phyloP scores from a whole-genome alignment of 2,113 vertebrate genomes.

The Entelurus aequoreus region DNA sequence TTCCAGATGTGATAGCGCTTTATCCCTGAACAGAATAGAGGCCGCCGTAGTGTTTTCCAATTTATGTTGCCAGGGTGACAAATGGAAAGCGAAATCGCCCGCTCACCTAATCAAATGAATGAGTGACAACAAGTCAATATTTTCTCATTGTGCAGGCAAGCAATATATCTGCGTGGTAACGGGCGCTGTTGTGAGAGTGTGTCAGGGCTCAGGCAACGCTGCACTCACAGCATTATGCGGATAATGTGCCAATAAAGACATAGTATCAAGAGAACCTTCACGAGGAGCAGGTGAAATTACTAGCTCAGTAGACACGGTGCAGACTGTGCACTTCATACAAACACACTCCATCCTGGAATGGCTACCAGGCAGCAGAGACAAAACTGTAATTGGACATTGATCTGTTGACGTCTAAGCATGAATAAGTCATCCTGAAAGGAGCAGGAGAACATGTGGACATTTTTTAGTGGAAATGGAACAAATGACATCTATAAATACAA shows the following conservation, averaged over 20 bases:
- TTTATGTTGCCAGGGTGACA: constrained; percentile 56
- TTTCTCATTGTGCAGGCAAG: constrained; percentile 65
- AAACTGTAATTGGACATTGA: constrained; percentile 55
- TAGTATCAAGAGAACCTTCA: constrained; percentile 33
- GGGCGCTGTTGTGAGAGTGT: constrained; percentile 17
- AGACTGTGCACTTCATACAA: constrained; percentile 30
- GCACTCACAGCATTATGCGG: constrained; percentile 32
- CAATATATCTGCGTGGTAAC: constrained; percentile 50
- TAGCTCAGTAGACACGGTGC: constrained; percentile 25
- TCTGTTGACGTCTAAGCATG: constrained; percentile 36
- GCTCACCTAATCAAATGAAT: constrained; percentile 63
- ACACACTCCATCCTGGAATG: constrained; percentile 16
- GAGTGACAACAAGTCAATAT: constrained; percentile 68
- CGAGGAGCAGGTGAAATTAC: constrained; percentile 32
- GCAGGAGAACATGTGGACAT: constrained; percentile 9
- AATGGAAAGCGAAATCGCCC: constrained; percentile 61
- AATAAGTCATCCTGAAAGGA: constrained; percentile 37
- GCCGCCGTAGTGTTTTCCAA: constrained; percentile 34
- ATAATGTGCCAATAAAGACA: constrained; percentile 34
- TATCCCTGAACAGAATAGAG: constrained; percentile 31
- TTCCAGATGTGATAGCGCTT: constrained; percentile 58
- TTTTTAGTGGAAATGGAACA: constrained; percentile 5
- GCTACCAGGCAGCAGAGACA: constrained; percentile 38
- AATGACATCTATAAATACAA: background rate
- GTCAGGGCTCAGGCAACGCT: constrained; percentile 30